A percentile compares a stretch with the other conserved stretches of the same genome.
Conservation (phyloP, 2,888 invertebrate species). For the Andrena trimmerana region DNA sequence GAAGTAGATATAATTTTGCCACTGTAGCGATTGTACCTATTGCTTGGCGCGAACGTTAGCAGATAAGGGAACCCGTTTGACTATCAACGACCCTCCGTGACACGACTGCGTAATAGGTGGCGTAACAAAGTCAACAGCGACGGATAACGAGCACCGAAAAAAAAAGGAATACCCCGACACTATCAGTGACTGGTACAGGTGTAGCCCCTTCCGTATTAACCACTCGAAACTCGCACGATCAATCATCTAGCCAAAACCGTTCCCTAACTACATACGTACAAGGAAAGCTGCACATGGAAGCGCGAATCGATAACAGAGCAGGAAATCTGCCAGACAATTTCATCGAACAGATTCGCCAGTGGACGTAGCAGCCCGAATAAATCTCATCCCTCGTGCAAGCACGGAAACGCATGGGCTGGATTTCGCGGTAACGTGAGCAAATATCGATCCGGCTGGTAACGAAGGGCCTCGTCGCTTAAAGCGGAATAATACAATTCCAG, state of each 20-base stretch:
- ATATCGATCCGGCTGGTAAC: conserved; percentile 51
- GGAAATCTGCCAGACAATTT: background rate
- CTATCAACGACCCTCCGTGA: conserved; percentile 5
- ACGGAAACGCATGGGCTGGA: conserved; percentile 33
- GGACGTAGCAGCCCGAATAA: background rate
- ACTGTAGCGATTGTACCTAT: too few species aligned
- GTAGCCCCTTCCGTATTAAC: background rate
- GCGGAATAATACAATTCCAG: conserved; percentile 41
- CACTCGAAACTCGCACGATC: background rate
- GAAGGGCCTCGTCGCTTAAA: conserved; percentile 32
- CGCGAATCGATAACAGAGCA: background rate
- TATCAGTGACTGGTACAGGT: background rate
- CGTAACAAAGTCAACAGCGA: background rate
- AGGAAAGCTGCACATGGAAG: background rate
- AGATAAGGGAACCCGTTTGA: conserved; percentile 13
- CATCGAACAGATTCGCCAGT: background rate
- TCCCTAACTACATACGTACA: too few species aligned
- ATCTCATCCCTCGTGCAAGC: background rate
- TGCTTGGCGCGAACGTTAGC: background rate
- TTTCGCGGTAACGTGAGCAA: conserved; percentile 42
- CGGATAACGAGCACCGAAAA: background rate
- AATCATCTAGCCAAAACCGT: background rate
- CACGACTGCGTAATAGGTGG: conserved; percentile 17
- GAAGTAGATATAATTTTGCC: too few species aligned
- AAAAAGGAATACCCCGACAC: too few species aligned